phyloP scores from a whole-genome alignment of 2,113 vertebrate species.

The Glareola pratincola region DNA sequence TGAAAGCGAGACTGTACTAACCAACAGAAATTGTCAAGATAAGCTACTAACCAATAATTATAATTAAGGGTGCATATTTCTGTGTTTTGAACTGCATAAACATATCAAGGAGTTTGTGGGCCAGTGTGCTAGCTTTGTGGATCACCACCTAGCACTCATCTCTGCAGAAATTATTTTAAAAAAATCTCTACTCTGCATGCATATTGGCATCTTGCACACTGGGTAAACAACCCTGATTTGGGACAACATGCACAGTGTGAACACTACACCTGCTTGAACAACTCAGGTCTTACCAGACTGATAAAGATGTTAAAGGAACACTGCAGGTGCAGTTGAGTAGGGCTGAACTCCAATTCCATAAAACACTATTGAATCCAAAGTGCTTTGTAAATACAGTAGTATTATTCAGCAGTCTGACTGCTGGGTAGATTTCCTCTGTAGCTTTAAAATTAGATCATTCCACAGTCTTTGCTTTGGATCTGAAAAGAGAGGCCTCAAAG shows the following conservation, averaged over 20 bases:
- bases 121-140: no score
- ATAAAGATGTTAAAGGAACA: slow-evolving; percentile 7
- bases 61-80: not conserved
- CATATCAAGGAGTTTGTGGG: not conserved
- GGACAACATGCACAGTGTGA: not conserved
- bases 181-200: not conserved
- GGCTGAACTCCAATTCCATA: slow-evolving; percentile 1
- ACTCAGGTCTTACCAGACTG: slow-evolving; percentile 3
- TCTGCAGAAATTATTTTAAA: not conserved
- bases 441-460: not conserved
- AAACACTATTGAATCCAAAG: slow-evolving; percentile 6
- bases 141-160: not conserved
- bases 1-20: not conserved
- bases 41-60: not conserved
- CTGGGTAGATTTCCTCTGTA: not conserved
- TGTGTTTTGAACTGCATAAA: not conserved
- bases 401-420: not conserved
- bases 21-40: not conserved
- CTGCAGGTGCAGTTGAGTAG: not conserved
- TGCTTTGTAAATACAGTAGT: not conserved
- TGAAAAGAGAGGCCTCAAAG: slow-evolving; percentile 22
- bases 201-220: not conserved
- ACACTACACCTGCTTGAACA: not conserved
- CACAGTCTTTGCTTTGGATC: slow-evolving; percentile 2
- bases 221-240: not conserved